Evolutionary conservation across 2,113 vertebrate genomes (phyloP), one percentile per base, ranked within the genome.

Genomic region (Scolopax mira): DNA sequence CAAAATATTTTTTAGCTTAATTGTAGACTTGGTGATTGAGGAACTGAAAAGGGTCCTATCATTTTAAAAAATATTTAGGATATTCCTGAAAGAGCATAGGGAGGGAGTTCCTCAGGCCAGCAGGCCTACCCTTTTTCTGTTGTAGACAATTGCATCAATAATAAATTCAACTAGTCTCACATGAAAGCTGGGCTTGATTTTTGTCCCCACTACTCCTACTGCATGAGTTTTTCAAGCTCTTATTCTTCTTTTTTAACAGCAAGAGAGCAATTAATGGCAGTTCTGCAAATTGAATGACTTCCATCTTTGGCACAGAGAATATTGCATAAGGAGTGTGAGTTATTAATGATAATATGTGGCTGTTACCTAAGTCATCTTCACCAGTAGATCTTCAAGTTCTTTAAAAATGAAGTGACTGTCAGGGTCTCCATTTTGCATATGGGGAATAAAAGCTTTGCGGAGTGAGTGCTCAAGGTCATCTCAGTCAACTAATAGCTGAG

Each of bases 361-460:
- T 92, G 77, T 84, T 96, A 96, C 83, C 66, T 94, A 79, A 90
- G 80, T 87, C 83, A 60, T 94, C 92, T 96, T 86, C 41, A 60
- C 88, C 30, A 90, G 86, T 79, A 93, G 88, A 81, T 92, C 66
- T 94, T 94, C 37, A 84, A 89, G 80, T 94, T 94, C 93, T 96
- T 95, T 96, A 89, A 92, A 96, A 96, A 93, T 89, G 91, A 94
- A 94, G 74, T 61, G 89, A 95, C 94, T 94, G 74, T 94, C 92
- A 93, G 11, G 70, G 58, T 89, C 77, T 86, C 49, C 80, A 85
- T 94, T 93, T 90, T 95, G 70, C 74, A 72, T 89, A 79, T 0
- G 3, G 57, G 61, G 52, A 93, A 92, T 81, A 87, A 95, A 80
- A 82, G 65, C 77, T 94, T 84, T 82, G 61, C 2, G 1, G 69